A percentile compares a stretch with the other conserved stretches of the same genome.
Conservation (phyloP, 2,113 vertebrate species). For the Ammodytes marinus region DNA sequence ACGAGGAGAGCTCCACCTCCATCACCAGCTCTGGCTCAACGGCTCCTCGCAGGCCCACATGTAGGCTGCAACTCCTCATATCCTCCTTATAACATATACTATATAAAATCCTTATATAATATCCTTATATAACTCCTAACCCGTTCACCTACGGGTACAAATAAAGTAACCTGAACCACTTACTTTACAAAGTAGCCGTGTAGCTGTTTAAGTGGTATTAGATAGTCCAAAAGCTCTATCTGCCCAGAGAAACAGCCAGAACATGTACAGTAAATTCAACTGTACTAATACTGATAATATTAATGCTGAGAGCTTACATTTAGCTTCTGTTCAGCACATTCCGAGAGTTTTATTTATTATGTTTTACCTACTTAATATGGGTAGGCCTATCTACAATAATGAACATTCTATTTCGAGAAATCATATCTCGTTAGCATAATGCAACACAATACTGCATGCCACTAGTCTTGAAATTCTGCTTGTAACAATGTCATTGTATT, state of each 20-base stretch:
- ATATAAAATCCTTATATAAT: no score
- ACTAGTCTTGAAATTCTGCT: no score
- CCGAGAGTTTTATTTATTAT: neutral
- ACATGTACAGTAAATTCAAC: neutral
- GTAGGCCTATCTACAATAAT: no score
- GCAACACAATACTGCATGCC: no score
- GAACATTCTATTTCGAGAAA: no score
- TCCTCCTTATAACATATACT: no score
- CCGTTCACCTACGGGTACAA: no score
- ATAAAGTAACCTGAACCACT: neutral
- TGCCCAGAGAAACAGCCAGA: neutral
- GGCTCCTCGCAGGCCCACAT: slow-evolving; percentile 92
- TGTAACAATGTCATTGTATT: neutral
- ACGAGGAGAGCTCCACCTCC: slow-evolving; percentile 94
- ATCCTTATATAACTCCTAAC: no score
- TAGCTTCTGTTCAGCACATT: neutral
- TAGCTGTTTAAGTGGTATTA: neutral
- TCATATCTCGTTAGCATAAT: no score
- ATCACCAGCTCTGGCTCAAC: slow-evolving; percentile 93
- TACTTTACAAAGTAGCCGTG: neutral
- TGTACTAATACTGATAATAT: neutral
- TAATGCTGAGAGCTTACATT: neutral
- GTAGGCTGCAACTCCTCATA: slow-evolving; percentile 77
- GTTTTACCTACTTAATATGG: neutral
- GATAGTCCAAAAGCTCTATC: neutral